Evolutionary conservation across 2,888 invertebrate genomes (phyloP), one percentile per base, ranked within the genome.

Genomic region (Tryphoninae sp.): DNA sequence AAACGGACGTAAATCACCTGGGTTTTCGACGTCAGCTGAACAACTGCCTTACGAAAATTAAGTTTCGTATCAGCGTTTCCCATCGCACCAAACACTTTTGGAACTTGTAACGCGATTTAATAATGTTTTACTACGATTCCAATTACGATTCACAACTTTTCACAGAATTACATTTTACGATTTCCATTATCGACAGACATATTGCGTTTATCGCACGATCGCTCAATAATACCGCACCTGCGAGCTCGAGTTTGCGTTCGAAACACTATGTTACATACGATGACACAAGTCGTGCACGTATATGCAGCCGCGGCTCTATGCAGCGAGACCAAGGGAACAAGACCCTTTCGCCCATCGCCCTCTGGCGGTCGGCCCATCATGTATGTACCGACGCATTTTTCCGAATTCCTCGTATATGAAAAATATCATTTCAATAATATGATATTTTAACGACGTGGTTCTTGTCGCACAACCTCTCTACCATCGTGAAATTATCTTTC

Each of bases 1-100:
- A 51, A 51, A 49, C 23, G 40, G 16, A 62, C 75, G 80, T 71
- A 58, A 78, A 86, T 90, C 93, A 98, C 98, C 95, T 98, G 98
- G 80, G 97, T 97, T 93, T 98, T 99, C 0, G 98, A 97, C 74
- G 99, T 99, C 74, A 99, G 94, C 92, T 99, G 99, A 68, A 99
- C 97, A 68, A 99, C 98, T 86, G 99, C 99, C 93, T 99, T 99
- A 83, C 99, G 95, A 93, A 99, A 99, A 93, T 98, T 98, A 84
- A 99, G 93, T 94, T 99, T 99, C 81, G 99, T 98, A 92, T 99
- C 99, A 81, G 98, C 96, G 94, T 99, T 99, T 87, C 99, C 99
- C 99, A 99, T 99, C 77, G 53, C 55, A 42, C 3, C 11, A 40
- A 22, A 76, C 19, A 68, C 16, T 55, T 55, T 4, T 19, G 19